Base-by-base conservation (phyloP, 2,888 invertebrate genomes). In the Chrysopilus asiliformis region DNA sequence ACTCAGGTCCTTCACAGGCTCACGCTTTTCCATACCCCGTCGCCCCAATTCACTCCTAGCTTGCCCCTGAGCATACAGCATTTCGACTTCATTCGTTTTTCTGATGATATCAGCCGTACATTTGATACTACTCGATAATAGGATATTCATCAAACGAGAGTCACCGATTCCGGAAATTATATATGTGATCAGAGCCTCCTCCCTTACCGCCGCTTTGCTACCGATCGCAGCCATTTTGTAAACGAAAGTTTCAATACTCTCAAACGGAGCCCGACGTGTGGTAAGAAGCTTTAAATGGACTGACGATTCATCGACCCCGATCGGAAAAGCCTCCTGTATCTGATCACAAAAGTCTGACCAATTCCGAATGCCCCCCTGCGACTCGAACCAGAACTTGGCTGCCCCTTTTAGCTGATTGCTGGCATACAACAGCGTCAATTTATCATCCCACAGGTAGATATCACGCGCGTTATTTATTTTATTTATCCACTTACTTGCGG, bases 121-220 rank as follows among this genome's bases (percentile, higher is more conserved):
- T n/a, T n/a, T n/a, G n/a, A n/a, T n/a, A n/a, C n/a, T n/a, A n/a
- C n/a, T n/a, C n/a, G 36, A 12, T 4, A 16, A 19, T 15, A 36
- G 22, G 2, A 28, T 15, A n/a, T 18, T 27, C 6, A 20, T 30
- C 4, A 36, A 17, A 14, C 17, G 15, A 14, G 19, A 14, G n/a
- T 36, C 28, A 12, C 29, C 4, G 4, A 36, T 13, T 18, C 35
- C 28, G 7, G 31, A 26, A 35, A 40, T 45, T 3, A 48, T 32
- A 41, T 50, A 51, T 19, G 44, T 36, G 16, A 45, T 41, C 32
- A 48, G 47, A 36, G 48, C 46, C 30, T 42, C 44, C 41, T 45
- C 38, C 34, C 45, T 47, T 32, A 49, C 44, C 35, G 45, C 46
- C 39, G 12, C 14, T 7, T 14, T 19, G n/a, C 19, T 27, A 7